Base-by-base conservation (phyloP, 2,113 vertebrate species). In the Pomatostomus ruficeps region DNA sequence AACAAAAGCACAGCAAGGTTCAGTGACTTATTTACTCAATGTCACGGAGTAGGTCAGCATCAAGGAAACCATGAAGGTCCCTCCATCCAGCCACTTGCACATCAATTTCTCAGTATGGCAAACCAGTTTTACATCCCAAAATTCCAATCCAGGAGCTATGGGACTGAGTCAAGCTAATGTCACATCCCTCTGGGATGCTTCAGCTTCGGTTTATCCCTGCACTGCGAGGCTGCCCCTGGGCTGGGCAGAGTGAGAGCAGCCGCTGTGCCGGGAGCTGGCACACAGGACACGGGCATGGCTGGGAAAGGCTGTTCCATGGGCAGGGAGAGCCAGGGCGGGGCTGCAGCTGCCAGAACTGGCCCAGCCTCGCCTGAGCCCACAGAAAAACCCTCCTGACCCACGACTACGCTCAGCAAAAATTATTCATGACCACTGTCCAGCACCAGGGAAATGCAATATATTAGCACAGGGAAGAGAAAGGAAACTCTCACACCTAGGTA, bases 281-380 rank as follows among this genome's bases (percentile, higher is more conserved):
- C 6, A 17, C 3, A 36, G 51, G 33, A 31, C 2, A 45, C 4
- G 1, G 0, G 3, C 33, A 13, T 23, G 42, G n/a, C 18, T 85
- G 72, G 31, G n/a, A 58, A 42, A 12, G 16, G 52, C 3, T 20
- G 1, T 62, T 40, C 17, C 25, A 24, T 0, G 9, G 28, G 36
- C 42, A 22, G 10, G 61, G 63, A 70, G 81, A 77, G 10, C 33
- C 4, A 2, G 20, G 54, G 38, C 1, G 20, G 63, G 54, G 36
- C 48, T 80, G 55, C 11, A 46, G 51, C 5, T 54, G 61, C 36
- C 51, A 59, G 51, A 38, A 43, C 7, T 24, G 68, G 28, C 28
- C 24, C 68, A 89, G 63, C 35, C 48, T 36, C 1, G 0, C 14
- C 46, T 54, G 52, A 88, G 70, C 65, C 75, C n/a, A 5, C 58